A percentile compares a stretch with the other conserved stretches of the same genome.
Conservation (phyloP, 2,888 invertebrate genomes). For the Formica aserva region DNA sequence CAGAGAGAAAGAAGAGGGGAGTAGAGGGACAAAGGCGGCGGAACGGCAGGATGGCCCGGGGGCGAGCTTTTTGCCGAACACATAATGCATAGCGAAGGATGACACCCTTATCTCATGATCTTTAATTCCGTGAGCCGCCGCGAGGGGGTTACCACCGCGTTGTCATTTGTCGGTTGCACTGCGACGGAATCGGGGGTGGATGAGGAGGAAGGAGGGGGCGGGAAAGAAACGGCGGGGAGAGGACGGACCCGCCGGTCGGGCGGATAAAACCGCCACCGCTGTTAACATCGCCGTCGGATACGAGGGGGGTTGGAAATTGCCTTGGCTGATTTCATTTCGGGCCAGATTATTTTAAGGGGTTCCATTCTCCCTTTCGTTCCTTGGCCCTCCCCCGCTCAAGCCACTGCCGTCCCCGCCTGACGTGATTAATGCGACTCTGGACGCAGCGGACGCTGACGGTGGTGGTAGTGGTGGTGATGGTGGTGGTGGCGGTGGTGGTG, state of each 20-base stretch:
- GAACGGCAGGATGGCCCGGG: constrained; percentile 65
- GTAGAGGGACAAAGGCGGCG: constrained; percentile 33
- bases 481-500: not conserved
- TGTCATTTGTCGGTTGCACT: constrained; percentile 85
- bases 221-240: constrained; percentile 52
- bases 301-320: constrained; percentile 82
- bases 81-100: constrained; percentile 83
- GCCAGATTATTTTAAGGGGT: constrained; percentile 85
- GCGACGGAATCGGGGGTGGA: constrained; percentile 70
- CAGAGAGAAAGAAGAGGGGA: constrained; percentile 18
- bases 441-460: constrained; percentile 60
- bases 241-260: constrained; percentile 48
- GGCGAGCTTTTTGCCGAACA: constrained; percentile 81
- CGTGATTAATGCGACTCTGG: constrained; percentile 85
- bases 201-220: constrained; percentile 52
- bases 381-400: constrained; percentile 25
- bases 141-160: constrained; percentile 78
- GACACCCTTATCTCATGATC: constrained; percentile 84
- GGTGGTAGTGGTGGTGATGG: constrained; percentile 7
- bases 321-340: constrained; percentile 85
- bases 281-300: constrained; percentile 73
- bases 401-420: constrained; percentile 60
- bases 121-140: constrained; percentile 84
- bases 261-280: constrained; percentile 75
- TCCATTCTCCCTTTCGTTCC: constrained; percentile 56